A percentile compares a stretch with the other conserved stretches of the same genome.
Conservation (phyloP, 2,797 vertebrate genomes). For the Anguilla megastoma region DNA sequence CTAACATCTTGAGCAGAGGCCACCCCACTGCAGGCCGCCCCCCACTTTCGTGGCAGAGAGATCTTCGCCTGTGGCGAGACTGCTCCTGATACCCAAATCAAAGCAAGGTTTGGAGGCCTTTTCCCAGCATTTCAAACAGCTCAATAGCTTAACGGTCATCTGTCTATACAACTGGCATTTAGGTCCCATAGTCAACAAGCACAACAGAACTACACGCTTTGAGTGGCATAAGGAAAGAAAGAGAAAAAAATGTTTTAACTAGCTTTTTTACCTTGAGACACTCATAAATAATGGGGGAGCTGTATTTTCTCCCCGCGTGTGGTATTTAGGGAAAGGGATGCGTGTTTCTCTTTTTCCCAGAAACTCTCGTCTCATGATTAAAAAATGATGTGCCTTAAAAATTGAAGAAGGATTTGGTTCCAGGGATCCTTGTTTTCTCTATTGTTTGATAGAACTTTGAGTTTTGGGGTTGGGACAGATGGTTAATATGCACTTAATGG, state of each 20-base stretch:
- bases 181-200: neutral
- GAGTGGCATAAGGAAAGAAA: neutral
- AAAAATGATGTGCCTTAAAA: neutral
- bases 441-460: constrained; percentile 29
- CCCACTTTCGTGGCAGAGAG: neutral
- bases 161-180: neutral
- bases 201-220: neutral
- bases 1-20: neutral
- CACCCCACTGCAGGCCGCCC: neutral
- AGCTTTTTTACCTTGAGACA: neutral
- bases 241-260: neutral
- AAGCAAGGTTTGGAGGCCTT: neutral
- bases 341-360: neutral
- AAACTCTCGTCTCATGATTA: constrained; percentile 7
- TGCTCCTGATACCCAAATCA: neutral
- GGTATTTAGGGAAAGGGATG: neutral
- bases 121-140: neutral
- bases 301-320: neutral
- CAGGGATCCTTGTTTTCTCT: neutral
- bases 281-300: constrained; percentile 1
- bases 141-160: neutral
- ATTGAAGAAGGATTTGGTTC: constrained; percentile 20
- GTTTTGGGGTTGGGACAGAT: constrained; percentile 35
- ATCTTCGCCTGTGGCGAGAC: neutral
- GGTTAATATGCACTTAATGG: constrained; percentile 37